Conservation (phyloP, 2,113 vertebrate genomes). For the Ochotona curzoniae region DNA sequence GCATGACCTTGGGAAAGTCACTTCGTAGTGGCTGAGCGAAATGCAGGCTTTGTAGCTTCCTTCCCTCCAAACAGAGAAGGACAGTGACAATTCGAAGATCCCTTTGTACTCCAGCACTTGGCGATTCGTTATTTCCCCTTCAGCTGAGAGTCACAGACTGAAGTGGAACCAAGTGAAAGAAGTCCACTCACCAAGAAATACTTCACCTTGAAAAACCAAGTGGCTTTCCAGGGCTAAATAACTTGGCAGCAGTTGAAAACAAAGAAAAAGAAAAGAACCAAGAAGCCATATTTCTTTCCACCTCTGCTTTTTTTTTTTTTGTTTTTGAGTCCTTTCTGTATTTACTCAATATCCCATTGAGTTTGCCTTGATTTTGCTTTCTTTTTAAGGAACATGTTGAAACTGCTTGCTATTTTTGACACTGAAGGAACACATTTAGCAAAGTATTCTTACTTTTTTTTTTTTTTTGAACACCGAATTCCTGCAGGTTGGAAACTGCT, state of each 20-base stretch:
- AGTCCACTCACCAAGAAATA: conserved; percentile 29
- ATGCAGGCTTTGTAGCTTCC: neutral
- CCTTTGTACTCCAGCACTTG: neutral
- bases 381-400: conserved; percentile 51
- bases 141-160: neutral
- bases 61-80: neutral
- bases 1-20: neutral
- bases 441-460: conserved; percentile 62
- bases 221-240: conserved; percentile 13
- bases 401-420: conserved; percentile 86
- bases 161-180: conserved; percentile 16
- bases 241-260: neutral
- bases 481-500: neutral
- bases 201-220: neutral
- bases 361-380: neutral
- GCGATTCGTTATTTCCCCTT: neutral
- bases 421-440: conserved; percentile 83
- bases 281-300: too few species aligned
- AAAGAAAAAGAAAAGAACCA: neutral
- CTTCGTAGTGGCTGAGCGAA: neutral
- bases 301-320: too few species aligned
- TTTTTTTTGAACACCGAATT: neutral
- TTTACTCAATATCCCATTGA: neutral
- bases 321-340: neutral
- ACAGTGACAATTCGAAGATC: neutral